Conservation (phyloP, 2,797 vertebrate genomes). For the Buceros bicornis region DNA sequence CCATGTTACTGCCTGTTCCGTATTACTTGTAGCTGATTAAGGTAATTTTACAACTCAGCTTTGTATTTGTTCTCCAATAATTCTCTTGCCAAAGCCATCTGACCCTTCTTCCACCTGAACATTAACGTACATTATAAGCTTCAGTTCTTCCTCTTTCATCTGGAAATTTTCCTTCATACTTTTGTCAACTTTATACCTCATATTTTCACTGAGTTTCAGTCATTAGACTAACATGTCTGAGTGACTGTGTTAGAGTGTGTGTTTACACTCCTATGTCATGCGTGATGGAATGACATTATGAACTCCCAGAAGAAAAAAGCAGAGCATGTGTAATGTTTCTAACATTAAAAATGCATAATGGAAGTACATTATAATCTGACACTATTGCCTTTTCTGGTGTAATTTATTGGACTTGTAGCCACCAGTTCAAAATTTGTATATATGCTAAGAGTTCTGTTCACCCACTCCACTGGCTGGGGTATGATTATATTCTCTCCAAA, state of each 20-base stretch:
- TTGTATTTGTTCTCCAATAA: constrained; percentile 15
- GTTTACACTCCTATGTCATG: background rate
- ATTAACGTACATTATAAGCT: constrained; percentile 27
- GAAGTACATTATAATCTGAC: background rate
- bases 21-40: background rate
- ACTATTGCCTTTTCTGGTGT: background rate
- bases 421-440: background rate
- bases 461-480: background rate
- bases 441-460: background rate
- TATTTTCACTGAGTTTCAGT: constrained; percentile 21
- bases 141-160: constrained; percentile 9
- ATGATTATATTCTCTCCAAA: background rate
- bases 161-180: constrained; percentile 33
- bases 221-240: background rate
- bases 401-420: background rate
- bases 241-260: background rate
- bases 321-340: background rate
- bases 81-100: constrained; percentile 42
- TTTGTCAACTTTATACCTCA: background rate
- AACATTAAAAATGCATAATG: background rate
- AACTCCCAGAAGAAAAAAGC: background rate
- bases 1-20: background rate
- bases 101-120: constrained; percentile 2
- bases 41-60: constrained; percentile 21
- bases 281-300: background rate